Evolutionary conservation across 1,140 invertebrate genomes (phyloP).

Genomic region (Druon quercuslanigerum): DNA sequence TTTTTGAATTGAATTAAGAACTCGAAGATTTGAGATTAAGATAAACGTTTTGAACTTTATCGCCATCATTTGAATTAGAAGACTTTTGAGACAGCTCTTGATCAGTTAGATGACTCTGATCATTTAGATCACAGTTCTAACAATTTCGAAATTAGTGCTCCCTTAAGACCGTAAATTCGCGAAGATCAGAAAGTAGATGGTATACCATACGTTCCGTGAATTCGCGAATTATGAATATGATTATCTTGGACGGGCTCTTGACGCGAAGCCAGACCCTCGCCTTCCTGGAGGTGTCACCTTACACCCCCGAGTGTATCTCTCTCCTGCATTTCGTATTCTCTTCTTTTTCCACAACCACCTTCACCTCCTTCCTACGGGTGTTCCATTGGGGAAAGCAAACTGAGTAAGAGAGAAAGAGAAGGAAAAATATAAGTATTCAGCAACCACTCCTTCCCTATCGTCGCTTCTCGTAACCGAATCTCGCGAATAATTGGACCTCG

Average conservation of each 20-base stretch:
- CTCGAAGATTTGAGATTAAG: too few species aligned
- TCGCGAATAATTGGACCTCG: constrained; percentile 32
- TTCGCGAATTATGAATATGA: constrained; percentile 71
- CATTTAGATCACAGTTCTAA: not conserved
- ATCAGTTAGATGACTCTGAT: too few species aligned
- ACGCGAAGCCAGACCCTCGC: constrained; percentile 64
- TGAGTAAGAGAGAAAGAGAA: constrained; percentile 26
- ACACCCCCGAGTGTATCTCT: constrained; percentile 57
- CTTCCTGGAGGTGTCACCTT: constrained; percentile 68
- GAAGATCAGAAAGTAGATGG: constrained; percentile 46
- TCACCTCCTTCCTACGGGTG: constrained; percentile 32
- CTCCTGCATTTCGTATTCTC: constrained; percentile 46
- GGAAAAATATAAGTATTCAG: constrained; percentile 24
- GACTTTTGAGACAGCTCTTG: too few species aligned
- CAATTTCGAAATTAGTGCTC: not conserved
- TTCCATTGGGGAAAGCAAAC: constrained; percentile 24
- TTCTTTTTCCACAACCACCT: constrained; percentile 31
- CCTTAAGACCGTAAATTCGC: not conserved
- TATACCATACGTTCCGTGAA: constrained; percentile 64
- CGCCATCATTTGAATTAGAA: too few species aligned
- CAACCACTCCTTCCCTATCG: not conserved
- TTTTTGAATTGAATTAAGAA: too few species aligned
- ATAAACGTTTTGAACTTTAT: too few species aligned
- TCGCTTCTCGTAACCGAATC: too few species aligned
- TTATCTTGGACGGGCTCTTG: constrained; percentile 68